Evolutionary conservation across 2,888 invertebrate species (phyloP).

Genomic region (Dasypolia templi): DNA sequence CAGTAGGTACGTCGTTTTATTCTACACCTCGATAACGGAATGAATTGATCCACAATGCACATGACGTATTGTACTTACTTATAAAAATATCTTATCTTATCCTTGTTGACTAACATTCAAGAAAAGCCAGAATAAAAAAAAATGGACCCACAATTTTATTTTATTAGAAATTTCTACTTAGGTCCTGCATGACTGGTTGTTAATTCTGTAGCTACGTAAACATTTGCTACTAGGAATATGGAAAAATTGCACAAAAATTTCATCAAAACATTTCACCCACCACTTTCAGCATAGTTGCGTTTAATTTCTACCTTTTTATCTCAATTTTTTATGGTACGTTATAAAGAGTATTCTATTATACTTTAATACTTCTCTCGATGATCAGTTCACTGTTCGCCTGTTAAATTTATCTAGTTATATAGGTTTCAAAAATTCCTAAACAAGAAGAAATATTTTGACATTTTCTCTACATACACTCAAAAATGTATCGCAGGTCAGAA

Average conservation of each 20-base stretch:
- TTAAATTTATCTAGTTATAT: neutral
- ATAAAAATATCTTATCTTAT: too few relatives aligned
- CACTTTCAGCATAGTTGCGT: neutral
- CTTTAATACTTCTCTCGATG: neutral
- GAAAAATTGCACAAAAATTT: too few relatives aligned
- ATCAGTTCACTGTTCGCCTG: neutral
- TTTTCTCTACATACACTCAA: slow-evolving; percentile 27
- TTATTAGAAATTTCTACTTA: too few relatives aligned
- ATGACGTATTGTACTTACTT: too few relatives aligned
- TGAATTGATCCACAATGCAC: too few relatives aligned
- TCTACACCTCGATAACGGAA: slow-evolving; percentile 10
- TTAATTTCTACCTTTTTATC: too few relatives aligned
- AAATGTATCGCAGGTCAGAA: slow-evolving; percentile 39
- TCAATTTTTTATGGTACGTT: too few relatives aligned
- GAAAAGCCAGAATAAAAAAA: neutral
- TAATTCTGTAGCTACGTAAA: neutral
- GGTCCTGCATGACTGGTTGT: neutral
- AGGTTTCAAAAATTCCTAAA: neutral
- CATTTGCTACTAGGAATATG: neutral
- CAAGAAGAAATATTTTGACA: slow-evolving; percentile 19
- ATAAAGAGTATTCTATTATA: too few relatives aligned
- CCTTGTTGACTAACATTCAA: slow-evolving; percentile 16
- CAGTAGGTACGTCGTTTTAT: too few relatives aligned
- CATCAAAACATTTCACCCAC: neutral
- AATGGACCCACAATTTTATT: neutral